Conservation (phyloP, 1,140 invertebrate species). For the Lethrus apterus region DNA sequence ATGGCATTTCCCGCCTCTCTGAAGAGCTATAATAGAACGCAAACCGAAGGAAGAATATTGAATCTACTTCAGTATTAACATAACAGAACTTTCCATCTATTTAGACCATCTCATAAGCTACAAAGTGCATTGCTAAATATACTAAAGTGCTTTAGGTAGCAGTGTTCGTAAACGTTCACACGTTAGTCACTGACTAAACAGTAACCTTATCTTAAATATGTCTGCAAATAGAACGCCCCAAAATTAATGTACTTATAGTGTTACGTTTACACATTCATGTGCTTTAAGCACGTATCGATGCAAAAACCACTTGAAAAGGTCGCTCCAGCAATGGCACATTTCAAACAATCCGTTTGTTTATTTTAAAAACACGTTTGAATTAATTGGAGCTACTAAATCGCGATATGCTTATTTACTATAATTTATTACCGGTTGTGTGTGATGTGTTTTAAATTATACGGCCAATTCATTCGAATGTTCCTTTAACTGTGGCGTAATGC, state of each 20-base stretch:
- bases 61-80: constrained; percentile 8
- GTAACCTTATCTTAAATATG: constrained; percentile 30
- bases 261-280: constrained; percentile 8
- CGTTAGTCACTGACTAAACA: constrained; percentile 32
- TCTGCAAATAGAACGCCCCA: constrained; percentile 25
- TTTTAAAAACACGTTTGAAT: too few species aligned
- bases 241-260: constrained; percentile 10
- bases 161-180: constrained; percentile 19
- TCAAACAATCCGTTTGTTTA: too few species aligned
- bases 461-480: too few species aligned
- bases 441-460: too few species aligned
- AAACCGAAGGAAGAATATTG: constrained; percentile 11
- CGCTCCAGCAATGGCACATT: too few species aligned
- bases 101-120: constrained; percentile 3
- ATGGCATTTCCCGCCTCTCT: background rate
- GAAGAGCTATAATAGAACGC: background rate
- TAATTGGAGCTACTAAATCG: too few species aligned
- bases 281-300: background rate
- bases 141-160: constrained; percentile 13
- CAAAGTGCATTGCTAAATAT: constrained; percentile 23
- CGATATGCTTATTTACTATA: too few species aligned
- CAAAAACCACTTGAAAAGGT: too few species aligned
- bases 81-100: constrained; percentile 4
- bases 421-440: too few species aligned
- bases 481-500: constrained; percentile 1